Conservation (phyloP, 23 tunicate genomes). For the Halocynthia aurantium region DNA sequence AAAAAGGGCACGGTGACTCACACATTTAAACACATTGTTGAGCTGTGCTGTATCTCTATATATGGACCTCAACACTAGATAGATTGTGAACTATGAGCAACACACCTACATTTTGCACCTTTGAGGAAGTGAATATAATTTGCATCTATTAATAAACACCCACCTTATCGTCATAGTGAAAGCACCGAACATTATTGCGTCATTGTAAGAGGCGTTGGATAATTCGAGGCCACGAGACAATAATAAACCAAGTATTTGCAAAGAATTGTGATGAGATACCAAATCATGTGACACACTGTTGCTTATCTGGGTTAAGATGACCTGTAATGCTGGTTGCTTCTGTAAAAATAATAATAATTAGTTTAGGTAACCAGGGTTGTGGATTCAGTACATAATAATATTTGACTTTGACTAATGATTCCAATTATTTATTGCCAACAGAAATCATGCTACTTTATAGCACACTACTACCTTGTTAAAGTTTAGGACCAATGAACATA, state of each 20-base stretch:
- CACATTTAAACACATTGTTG: too few relatives aligned
- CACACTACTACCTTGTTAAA: too few relatives aligned
- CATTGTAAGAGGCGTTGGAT: neutral
- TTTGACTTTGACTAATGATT: too few relatives aligned
- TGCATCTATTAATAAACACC: too few relatives aligned
- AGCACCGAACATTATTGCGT: conserved; percentile 12
- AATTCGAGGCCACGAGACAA: neutral
- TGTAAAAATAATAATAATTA: neutral
- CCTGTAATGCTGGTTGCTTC: conserved; percentile 13
- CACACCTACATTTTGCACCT: neutral
- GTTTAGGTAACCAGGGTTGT: neutral
- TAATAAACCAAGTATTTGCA: conserved; percentile 6
- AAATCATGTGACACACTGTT: conserved; percentile 13
- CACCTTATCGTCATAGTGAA: conserved; percentile 9
- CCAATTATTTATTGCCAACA: too few relatives aligned
- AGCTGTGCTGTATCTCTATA: too few relatives aligned
- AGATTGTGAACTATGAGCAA: neutral
- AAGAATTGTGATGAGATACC: neutral
- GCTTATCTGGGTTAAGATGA: conserved; percentile 8
- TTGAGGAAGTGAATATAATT: too few relatives aligned
- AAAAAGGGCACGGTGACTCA: too few relatives aligned
- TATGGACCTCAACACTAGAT: too few relatives aligned
- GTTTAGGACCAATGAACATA: too few relatives aligned
- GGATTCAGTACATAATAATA: too few relatives aligned
- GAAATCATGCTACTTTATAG: too few relatives aligned